Evolutionary conservation across 1,140 invertebrate species (phyloP).

Genomic region (Drosophila obscura): DNA sequence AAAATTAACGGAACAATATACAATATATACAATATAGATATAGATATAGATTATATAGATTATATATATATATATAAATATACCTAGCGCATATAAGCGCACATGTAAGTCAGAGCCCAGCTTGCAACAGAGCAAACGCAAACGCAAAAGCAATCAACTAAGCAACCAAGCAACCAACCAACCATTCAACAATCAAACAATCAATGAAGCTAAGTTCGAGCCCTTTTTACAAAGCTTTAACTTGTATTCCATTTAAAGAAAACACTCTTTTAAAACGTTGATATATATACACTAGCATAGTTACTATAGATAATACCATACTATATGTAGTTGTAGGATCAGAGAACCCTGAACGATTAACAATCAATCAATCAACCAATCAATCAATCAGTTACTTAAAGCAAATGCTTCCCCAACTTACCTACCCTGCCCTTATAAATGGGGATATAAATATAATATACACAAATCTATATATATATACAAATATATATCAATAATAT

Average conservation of each 20-base stretch:
- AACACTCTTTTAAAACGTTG: constrained; percentile 30
- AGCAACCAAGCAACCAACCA: constrained; percentile 15
- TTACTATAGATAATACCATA: not conserved
- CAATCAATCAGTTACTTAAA: constrained; percentile 64
- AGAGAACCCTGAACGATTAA: not conserved
- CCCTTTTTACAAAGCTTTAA: constrained; percentile 56
- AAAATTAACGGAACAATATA: constrained; percentile 19
- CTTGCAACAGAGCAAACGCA: constrained; percentile 21
- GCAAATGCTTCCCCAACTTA: constrained; percentile 7
- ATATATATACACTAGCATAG: constrained; percentile 22
- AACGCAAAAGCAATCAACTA: too few relatives aligned
- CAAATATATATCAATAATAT: too few relatives aligned
- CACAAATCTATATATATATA: too few relatives aligned
- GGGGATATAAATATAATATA: too few relatives aligned
- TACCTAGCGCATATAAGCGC: constrained; percentile 25
- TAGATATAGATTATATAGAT: constrained; percentile 19
- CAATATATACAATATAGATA: constrained; percentile 26
- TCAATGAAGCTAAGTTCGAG: constrained; percentile 40
- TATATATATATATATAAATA: not conserved
- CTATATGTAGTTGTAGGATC: not conserved
- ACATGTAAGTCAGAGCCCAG: constrained; percentile 42
- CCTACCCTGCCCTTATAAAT: too few relatives aligned
- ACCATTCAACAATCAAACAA: constrained; percentile 3
- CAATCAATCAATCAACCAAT: constrained; percentile 7
- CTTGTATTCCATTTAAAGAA: constrained; percentile 70